These are phyloP conservation scores for Leptonema lineaticorne DNA, from an alignment of 1,140 invertebrate species.

Conservation along the genomic window DNA sequence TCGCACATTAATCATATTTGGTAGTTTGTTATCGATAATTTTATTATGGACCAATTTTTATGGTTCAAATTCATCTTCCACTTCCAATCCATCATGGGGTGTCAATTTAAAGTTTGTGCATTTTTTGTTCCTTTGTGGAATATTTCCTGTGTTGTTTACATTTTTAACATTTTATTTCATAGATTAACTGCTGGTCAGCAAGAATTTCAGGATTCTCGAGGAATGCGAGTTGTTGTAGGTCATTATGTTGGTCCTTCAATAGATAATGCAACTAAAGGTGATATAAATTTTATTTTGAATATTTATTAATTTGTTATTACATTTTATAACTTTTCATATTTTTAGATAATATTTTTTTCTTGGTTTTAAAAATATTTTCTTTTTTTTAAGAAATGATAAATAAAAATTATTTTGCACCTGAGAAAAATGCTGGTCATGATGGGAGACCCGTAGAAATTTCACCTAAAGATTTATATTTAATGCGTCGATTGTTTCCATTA, in stretches of 20 bases:
- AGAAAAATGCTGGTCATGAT: slow-evolving; percentile 72
- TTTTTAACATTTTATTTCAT: slow-evolving; percentile 12
- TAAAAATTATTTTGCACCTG: slow-evolving; percentile 77
- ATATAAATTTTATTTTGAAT: too few relatives aligned
- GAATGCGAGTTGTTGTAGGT: slow-evolving; percentile 77
- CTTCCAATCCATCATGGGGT: slow-evolving; percentile 24
- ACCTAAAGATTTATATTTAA: slow-evolving; percentile 70
- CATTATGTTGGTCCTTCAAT: slow-evolving; percentile 76
- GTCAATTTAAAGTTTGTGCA: slow-evolving; percentile 36
- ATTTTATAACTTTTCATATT: background rate
- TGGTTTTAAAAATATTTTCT: slow-evolving; percentile 23
- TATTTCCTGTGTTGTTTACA: background rate
- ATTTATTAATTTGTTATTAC: background rate
- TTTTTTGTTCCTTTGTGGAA: background rate
- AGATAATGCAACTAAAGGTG: slow-evolving; percentile 71
- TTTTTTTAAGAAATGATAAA: slow-evolving; percentile 73
- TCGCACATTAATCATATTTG: slow-evolving; percentile 13
- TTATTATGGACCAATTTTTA: slow-evolving; percentile 23
- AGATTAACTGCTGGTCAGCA: slow-evolving; percentile 58
- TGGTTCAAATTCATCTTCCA: background rate
- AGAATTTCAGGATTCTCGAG: slow-evolving; percentile 71
- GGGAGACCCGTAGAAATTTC: slow-evolving; percentile 80
- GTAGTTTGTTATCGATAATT: background rate
- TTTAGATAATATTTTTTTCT: slow-evolving; percentile 1
- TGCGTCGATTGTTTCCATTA: slow-evolving; percentile 80